phyloP scores from a whole-genome alignment of 2,888 invertebrate species.

The Folsomia candida region DNA sequence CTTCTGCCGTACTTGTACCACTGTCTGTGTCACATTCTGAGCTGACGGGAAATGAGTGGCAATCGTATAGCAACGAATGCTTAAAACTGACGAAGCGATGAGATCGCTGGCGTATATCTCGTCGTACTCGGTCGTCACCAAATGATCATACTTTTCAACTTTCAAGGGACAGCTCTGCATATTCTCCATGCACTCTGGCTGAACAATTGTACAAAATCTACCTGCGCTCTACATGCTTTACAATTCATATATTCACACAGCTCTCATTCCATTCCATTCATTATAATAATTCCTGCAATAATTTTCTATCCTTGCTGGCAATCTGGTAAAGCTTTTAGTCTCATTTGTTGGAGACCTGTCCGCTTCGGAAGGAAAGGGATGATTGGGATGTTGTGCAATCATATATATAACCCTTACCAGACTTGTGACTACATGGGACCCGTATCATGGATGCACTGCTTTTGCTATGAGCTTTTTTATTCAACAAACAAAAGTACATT shows the following conservation, averaged over 20 bases:
- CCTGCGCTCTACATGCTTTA: not conserved
- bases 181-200: not conserved
- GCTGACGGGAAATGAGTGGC: constrained; percentile 39
- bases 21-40: constrained; percentile 37
- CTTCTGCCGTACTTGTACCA: constrained; percentile 5
- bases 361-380: no score
- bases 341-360: not conserved
- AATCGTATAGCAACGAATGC: not conserved
- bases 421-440: no score
- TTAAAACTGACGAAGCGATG: not conserved
- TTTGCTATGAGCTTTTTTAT: not conserved
- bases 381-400: not conserved
- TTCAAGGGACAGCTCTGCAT: not conserved
- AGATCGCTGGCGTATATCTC: not conserved
- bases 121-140: no score
- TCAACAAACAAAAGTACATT: not conserved
- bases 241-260: not conserved
- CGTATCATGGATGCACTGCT: no score
- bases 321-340: not conserved
- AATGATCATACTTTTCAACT: not conserved
- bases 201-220: not conserved
- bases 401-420: not conserved
- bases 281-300: no score
- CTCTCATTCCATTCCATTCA: not conserved
- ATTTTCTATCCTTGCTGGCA: no score